A percentile compares a stretch with the other conserved stretches of the same genome.
phyloP scores from a whole-genome alignment of 2,888 invertebrate species.

The Spisula solida region DNA sequence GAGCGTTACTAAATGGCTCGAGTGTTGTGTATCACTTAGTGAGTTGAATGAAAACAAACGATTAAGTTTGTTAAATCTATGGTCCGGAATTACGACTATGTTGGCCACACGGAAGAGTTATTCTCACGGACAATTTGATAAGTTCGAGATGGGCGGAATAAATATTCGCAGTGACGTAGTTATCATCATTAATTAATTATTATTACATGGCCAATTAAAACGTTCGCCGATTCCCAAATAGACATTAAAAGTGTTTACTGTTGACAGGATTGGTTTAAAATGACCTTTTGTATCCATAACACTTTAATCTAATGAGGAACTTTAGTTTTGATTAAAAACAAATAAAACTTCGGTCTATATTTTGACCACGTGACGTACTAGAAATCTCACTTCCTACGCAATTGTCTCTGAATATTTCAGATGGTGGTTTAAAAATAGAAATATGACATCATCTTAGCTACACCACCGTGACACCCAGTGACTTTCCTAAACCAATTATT shows the following conservation, averaged over 20 bases:
- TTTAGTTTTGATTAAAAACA: background rate
- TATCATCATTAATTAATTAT: slow-evolving; percentile 3
- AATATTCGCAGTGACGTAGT: background rate
- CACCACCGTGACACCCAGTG: slow-evolving; percentile 3
- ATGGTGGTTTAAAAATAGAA: slow-evolving; percentile 11
- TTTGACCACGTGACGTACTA: background rate
- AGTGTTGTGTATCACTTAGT: background rate
- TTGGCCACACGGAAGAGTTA: background rate
- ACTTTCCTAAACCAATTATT: background rate
- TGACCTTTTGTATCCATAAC: background rate
- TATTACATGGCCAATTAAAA: background rate
- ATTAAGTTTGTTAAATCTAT: background rate
- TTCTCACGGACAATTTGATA: background rate
- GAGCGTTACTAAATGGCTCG: background rate
- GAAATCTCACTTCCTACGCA: background rate
- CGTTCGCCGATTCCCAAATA: background rate
- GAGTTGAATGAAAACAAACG: background rate
- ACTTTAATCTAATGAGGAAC: background rate
- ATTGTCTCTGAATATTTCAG: background rate
- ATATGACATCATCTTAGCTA: background rate
- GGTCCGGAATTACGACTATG: slow-evolving; percentile 2
- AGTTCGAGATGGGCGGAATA: background rate
- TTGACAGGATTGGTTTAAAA: background rate
- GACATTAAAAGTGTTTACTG: background rate
- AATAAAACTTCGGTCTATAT: background rate